phyloP scores from a whole-genome alignment of 2,888 invertebrate species.

The Nycteola revayana region DNA sequence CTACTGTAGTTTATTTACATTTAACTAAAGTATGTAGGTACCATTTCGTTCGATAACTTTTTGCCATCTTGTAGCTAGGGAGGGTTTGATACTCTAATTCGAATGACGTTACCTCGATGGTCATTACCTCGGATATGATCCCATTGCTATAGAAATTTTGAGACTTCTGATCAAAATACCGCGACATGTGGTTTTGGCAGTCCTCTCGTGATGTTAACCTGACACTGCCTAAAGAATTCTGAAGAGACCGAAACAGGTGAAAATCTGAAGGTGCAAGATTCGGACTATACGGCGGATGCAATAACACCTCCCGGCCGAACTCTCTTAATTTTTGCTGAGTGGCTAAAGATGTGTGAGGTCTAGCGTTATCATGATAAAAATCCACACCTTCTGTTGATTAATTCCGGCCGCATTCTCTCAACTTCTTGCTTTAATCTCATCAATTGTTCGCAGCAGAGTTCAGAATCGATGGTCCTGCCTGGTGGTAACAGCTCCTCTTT shows the following conservation, averaged over 20 bases:
- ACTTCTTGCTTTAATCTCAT: constrained; percentile 29
- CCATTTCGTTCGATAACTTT: too few species aligned
- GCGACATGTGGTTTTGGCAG: constrained; percentile 7
- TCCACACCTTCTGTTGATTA: constrained; percentile 3
- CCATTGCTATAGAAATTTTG: constrained; percentile 7
- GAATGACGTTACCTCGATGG: too few species aligned
- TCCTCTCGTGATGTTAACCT: constrained; percentile 9
- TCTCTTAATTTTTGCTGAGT: constrained; percentile 20
- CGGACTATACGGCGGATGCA: neutral
- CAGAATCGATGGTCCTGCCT: constrained; percentile 22
- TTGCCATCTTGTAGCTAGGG: too few species aligned
- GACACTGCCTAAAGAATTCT: constrained; percentile 1
- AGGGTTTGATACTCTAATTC: too few species aligned
- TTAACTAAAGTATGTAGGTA: too few species aligned
- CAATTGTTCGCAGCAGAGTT: constrained; percentile 21
- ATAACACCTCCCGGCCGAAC: constrained; percentile 9
- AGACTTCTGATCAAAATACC: constrained; percentile 7
- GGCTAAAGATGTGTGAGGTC: constrained; percentile 20
- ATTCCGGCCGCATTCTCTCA: constrained; percentile 7
- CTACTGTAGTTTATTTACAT: too few species aligned
- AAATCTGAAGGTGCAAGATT: constrained; percentile 15
- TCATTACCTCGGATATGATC: too few species aligned
- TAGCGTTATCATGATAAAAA: constrained; percentile 24
- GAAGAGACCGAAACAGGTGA: constrained; percentile 8
- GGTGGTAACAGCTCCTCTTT: constrained; percentile 16